Conservation (phyloP, 2,113 vertebrate genomes). For the Macrotus californicus region DNA sequence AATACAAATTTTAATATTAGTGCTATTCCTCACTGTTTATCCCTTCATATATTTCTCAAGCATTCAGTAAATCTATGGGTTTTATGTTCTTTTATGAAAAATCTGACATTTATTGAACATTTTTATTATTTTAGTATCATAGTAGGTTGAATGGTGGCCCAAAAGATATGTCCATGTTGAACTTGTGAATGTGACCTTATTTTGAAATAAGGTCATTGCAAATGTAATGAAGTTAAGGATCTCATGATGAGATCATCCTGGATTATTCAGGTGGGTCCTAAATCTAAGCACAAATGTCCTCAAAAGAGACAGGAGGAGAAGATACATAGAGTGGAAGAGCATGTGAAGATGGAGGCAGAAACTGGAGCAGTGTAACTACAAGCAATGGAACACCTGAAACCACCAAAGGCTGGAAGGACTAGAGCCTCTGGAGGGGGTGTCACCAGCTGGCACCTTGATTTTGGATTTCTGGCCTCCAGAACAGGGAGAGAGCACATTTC, state of each 20-base stretch:
- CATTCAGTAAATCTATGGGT: neutral
- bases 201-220: neutral
- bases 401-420: too few relatives aligned
- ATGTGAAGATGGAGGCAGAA: neutral
- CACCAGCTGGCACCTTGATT: too few relatives aligned
- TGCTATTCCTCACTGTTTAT: neutral
- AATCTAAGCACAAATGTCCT: neutral
- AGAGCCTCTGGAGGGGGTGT: too few relatives aligned
- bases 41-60: neutral
- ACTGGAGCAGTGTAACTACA: rapidly evolving
- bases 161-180: neutral
- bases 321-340: neutral
- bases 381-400: neutral
- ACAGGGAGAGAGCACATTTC: neutral
- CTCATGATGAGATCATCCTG: neutral
- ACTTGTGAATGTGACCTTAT: neutral
- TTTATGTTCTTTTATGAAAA: neutral
- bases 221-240: neutral
- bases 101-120: neutral
- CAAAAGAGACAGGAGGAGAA: neutral
- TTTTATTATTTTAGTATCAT: neutral
- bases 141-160: neutral
- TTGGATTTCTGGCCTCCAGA: neutral
- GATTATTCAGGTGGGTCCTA: neutral
- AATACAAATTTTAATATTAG: neutral